These are phyloP conservation scores for Lithophane semibrunnea DNA, from an alignment of 2,888 invertebrate genomes.

Conservation along the genomic window DNA sequence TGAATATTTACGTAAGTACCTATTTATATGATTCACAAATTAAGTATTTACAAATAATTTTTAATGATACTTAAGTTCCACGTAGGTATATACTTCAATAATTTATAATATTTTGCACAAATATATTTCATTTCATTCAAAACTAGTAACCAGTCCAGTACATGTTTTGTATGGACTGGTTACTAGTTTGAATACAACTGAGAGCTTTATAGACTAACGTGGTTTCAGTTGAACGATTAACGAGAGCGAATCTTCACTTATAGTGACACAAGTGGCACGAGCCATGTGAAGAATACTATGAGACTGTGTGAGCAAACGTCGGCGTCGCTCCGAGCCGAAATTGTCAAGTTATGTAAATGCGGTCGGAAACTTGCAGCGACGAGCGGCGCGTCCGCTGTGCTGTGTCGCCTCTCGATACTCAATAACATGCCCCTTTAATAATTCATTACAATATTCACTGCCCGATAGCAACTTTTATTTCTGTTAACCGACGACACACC, in stretches of 20 bases:
- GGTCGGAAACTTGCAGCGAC: conserved; percentile 62
- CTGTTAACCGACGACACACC: conserved; percentile 25
- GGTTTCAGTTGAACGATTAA: conserved; percentile 43
- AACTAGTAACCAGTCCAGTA: conserved; percentile 9
- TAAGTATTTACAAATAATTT: neutral
- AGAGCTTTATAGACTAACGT: conserved; percentile 20
- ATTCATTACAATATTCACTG: conserved; percentile 63
- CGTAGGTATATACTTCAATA: neutral
- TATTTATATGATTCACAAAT: neutral
- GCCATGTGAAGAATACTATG: conserved; percentile 55
- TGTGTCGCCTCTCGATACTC: conserved; percentile 49
- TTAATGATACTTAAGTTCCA: neutral
- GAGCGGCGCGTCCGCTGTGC: conserved; percentile 41
- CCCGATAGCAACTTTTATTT: conserved; percentile 53
- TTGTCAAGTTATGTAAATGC: conserved; percentile 71
- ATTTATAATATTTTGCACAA: neutral
- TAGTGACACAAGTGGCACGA: conserved; percentile 27
- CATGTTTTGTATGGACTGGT: too few relatives aligned
- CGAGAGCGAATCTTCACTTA: conserved; percentile 50
- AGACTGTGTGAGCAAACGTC: conserved; percentile 60
- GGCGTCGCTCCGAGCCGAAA: conserved; percentile 59
- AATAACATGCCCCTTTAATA: conserved; percentile 57
- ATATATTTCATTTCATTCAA: conserved; percentile 4
- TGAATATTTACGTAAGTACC: neutral
- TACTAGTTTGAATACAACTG: too few relatives aligned